phyloP scores from a whole-genome alignment of 1,140 invertebrate species.

The Sweltsa coloradensis region DNA sequence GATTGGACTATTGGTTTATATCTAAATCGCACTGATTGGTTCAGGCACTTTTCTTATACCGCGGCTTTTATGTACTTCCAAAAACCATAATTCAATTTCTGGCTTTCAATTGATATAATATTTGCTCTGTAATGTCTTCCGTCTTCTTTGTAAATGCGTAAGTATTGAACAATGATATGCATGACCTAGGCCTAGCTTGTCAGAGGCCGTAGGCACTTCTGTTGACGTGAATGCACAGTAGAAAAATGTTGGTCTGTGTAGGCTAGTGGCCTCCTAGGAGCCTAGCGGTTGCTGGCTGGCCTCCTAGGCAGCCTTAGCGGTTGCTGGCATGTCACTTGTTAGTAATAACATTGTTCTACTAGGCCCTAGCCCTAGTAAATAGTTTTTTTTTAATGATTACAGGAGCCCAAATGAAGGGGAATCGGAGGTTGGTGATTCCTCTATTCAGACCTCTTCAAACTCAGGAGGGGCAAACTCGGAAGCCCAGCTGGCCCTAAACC shows the following conservation, averaged over 20 bases:
- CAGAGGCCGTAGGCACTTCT: conserved; percentile 15
- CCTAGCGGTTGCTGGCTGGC: conserved; percentile 11
- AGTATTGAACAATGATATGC: conserved; percentile 19
- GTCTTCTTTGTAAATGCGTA: conserved; percentile 37
- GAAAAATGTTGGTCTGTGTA: too few species aligned
- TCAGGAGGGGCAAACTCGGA: conserved; percentile 34
- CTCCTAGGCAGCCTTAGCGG: conserved; percentile 7
- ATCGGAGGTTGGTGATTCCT: conserved; percentile 31
- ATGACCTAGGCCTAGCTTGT: not conserved
- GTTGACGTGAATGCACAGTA: conserved; percentile 20
- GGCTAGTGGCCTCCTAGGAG: too few species aligned
- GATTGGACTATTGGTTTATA: conserved; percentile 13
- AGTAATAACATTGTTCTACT: conserved; percentile 8
- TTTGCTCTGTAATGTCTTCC: too few species aligned
- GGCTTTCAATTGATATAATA: too few species aligned
- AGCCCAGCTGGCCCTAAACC: conserved; percentile 48
- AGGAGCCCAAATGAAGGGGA: conserved; percentile 34
- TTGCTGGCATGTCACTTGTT: conserved; percentile 8
- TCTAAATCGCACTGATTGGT: conserved; percentile 14
- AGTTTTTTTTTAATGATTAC: conserved; percentile 13
- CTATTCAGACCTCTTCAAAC: conserved; percentile 31
- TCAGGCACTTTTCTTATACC: conserved; percentile 7
- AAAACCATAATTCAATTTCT: not conserved
- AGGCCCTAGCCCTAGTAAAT: too few species aligned
- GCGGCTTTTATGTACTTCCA: conserved; percentile 10